phyloP scores from a whole-genome alignment of 2,888 invertebrate species.

The Diadegma fenestrale region DNA sequence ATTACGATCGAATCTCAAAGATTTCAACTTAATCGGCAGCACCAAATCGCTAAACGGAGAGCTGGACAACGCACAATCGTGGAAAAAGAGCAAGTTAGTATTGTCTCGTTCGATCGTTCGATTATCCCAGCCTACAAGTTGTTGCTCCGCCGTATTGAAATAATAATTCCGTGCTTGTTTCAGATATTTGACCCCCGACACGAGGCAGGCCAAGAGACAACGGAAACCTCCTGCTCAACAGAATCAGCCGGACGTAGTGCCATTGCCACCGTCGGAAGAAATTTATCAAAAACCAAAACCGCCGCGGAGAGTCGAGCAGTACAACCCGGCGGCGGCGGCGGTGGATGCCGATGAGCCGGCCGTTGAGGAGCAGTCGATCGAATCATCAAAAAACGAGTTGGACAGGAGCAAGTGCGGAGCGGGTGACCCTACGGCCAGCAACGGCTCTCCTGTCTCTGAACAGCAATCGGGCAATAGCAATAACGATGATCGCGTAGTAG shows the following conservation, averaged over 20 bases:
- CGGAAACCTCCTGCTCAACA: slow-evolving; percentile 86
- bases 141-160: no score
- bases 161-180: no score
- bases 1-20: slow-evolving; percentile 74
- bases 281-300: slow-evolving; percentile 88
- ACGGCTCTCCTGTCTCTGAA: slow-evolving; percentile 82
- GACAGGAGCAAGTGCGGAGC: slow-evolving; percentile 87
- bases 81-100: slow-evolving; percentile 75
- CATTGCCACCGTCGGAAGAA: slow-evolving; percentile 87
- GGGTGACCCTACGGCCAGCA: slow-evolving; percentile 83
- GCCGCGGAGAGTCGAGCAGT: slow-evolving; percentile 84
- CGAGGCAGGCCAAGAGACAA: slow-evolving; percentile 91
- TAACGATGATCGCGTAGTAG: slow-evolving; percentile 54
- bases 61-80: slow-evolving; percentile 72
- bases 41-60: slow-evolving; percentile 72
- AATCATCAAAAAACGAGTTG: slow-evolving; percentile 89
- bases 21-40: slow-evolving; percentile 67
- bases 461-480: slow-evolving; percentile 29
- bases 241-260: slow-evolving; percentile 89
- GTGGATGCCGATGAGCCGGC: no score
- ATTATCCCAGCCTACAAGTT: no score
- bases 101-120: background rate
- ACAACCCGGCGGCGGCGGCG: no score
- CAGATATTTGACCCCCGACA: slow-evolving; percentile 88
- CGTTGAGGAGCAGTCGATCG: no score